Evolutionary conservation across 92 coral and sea anemone genomes (phyloP).

Genomic region (Phymanthus crucifer): DNA sequence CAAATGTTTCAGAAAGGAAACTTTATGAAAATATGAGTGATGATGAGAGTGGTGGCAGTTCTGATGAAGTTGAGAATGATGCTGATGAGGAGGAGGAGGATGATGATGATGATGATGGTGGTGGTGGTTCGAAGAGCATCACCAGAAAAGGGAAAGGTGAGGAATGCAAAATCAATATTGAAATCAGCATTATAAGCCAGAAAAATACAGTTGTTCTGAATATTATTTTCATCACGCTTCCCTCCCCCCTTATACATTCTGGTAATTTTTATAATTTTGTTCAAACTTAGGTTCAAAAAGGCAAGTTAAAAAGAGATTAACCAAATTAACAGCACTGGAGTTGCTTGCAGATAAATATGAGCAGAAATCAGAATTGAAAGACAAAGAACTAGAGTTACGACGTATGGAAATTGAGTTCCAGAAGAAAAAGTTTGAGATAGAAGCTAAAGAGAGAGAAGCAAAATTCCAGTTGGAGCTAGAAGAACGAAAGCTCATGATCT

Average conservation of each 20-base stretch:
- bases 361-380: slow-evolving; percentile 23
- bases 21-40: not conserved
- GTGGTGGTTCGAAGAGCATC: slow-evolving; percentile 17
- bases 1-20: slow-evolving; percentile 6
- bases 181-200: too few species aligned
- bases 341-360: slow-evolving; percentile 14
- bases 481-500: slow-evolving; percentile 27
- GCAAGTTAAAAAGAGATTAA: not conserved
- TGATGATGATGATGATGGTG: slow-evolving; percentile 21
- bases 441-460: slow-evolving; percentile 29
- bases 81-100: slow-evolving; percentile 17
- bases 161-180: not conserved
- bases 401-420: slow-evolving; percentile 19
- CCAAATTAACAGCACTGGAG: slow-evolving; percentile 25
- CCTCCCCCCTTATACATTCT: too few species aligned
- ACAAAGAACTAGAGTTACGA: slow-evolving; percentile 19
- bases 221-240: too few species aligned
- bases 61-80: slow-evolving; percentile 13
- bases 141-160: slow-evolving; percentile 13
- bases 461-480: slow-evolving; percentile 31
- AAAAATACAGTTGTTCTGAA: too few species aligned
- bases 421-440: slow-evolving; percentile 26
- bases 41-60: not conserved
- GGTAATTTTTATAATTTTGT: not conserved
- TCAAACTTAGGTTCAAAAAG: not conserved